Evolutionary conservation across 2,113 vertebrate genomes (phyloP).

Genomic region (Harpagus bidentatus): DNA sequence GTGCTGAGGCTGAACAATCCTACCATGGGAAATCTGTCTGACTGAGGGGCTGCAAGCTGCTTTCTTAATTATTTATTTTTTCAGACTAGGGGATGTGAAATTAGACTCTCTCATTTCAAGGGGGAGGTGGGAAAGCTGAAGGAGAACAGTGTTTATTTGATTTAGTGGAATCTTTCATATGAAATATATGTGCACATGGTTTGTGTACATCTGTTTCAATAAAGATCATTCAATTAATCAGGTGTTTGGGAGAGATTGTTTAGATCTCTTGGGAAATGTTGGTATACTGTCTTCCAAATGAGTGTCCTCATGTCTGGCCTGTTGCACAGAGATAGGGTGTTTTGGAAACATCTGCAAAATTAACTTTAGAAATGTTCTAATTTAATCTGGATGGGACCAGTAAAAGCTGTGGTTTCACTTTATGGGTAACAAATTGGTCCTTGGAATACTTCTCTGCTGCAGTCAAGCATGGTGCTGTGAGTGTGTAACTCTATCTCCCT

Average conservation of each 20-base stretch:
- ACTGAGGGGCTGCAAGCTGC: neutral
- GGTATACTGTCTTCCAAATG: neutral
- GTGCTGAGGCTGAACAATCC: neutral
- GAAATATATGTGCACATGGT: accelerated
- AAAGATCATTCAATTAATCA: neutral
- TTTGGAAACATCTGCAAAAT: neutral
- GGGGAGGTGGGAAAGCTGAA: neutral
- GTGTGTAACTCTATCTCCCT: neutral
- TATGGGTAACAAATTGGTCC: conserved; percentile 16
- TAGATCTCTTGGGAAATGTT: neutral
- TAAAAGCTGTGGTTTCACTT: neutral
- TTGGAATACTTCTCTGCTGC: neutral
- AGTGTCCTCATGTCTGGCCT: neutral
- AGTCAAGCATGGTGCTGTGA: neutral
- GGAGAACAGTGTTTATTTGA: neutral
- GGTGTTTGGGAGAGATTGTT: neutral
- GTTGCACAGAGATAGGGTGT: neutral
- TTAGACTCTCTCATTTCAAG: neutral
- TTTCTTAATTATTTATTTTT: neutral
- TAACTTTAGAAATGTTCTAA: neutral
- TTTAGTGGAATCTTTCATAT: neutral
- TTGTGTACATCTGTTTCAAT: neutral
- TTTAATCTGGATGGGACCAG: neutral
- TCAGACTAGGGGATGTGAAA: neutral
- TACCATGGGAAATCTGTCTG: conserved; percentile 3